These are phyloP conservation scores for Sebastes aleutianus DNA, from an alignment of 2,797 vertebrate species.

Conservation along the genomic window DNA sequence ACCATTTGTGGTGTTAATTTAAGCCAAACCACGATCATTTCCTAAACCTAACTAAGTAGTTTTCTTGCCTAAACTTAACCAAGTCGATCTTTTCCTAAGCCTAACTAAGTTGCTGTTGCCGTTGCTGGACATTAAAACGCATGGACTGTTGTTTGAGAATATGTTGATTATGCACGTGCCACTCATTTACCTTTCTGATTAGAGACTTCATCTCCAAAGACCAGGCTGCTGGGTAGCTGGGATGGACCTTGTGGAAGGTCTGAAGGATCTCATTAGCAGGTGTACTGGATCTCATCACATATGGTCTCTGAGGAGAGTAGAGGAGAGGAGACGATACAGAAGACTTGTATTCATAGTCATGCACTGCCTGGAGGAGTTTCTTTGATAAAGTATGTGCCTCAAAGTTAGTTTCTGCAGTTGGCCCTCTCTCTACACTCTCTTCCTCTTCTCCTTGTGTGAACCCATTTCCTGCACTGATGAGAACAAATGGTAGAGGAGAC, in stretches of 20 bases:
- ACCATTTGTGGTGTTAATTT: too few relatives aligned
- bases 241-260: constrained; percentile 86
- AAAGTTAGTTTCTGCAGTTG: constrained; percentile 2
- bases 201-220: constrained; percentile 89
- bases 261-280: constrained; percentile 88
- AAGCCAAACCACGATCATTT: too few relatives aligned
- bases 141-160: too few relatives aligned
- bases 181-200: constrained; percentile 82
- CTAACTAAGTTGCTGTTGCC: too few relatives aligned
- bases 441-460: constrained; percentile 5
- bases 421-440: not conserved
- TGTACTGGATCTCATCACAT: constrained; percentile 89
- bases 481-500: constrained; percentile 23
- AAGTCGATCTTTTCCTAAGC: too few relatives aligned
- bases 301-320: constrained; percentile 87
- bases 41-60: too few relatives aligned
- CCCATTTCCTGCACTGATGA: constrained; percentile 24
- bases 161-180: not conserved
- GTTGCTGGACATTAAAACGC: too few relatives aligned
- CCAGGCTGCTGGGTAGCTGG: constrained; percentile 91
- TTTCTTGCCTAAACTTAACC: too few relatives aligned
- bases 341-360: not conserved
- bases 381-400: constrained; percentile 32
- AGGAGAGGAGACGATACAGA: constrained; percentile 5
- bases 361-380: not conserved